phyloP scores from a whole-genome alignment of 2,888 invertebrate species.

The Clunio marinus region DNA sequence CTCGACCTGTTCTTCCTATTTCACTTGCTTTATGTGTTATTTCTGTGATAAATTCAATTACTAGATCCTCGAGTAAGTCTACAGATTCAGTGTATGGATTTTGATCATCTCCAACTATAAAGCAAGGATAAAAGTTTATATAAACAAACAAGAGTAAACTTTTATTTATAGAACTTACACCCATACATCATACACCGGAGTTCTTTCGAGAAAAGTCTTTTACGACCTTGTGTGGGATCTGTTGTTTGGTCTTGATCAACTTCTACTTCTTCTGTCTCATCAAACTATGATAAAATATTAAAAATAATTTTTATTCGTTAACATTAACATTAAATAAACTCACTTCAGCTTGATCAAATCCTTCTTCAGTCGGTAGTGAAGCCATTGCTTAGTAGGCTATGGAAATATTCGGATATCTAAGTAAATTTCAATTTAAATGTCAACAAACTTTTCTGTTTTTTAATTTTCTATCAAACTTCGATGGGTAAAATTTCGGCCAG shows the following conservation, averaged over 20 bases:
- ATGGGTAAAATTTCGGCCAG: background rate
- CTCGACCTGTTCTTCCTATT: constrained; percentile 46
- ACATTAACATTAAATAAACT: background rate
- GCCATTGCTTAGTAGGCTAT: background rate
- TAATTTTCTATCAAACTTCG: background rate
- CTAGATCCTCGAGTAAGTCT: constrained; percentile 93
- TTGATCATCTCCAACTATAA: constrained; percentile 98
- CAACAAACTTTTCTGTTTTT: background rate
- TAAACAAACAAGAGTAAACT: too few species aligned
- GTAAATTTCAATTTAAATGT: background rate
- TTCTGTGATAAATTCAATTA: constrained; percentile 95
- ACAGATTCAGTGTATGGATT: constrained; percentile 99
- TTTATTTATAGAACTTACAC: too few species aligned
- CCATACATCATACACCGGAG: constrained; percentile 99
- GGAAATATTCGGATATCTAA: background rate
- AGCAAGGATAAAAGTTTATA: too few species aligned
- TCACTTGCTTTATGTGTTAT: constrained; percentile 65
- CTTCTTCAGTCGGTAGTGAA: constrained; percentile 24
- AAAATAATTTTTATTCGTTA: background rate
- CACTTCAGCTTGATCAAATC: constrained; percentile 36
- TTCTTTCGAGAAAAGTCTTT: constrained; percentile 86
- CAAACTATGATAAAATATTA: background rate
- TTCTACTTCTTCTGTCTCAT: constrained; percentile 56
- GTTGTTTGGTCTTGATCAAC: constrained; percentile 67
- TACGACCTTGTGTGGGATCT: constrained; percentile 62